Evolutionary conservation across 2,113 vertebrate genomes (phyloP).

Genomic region (Coptodon bakossiorum): DNA sequence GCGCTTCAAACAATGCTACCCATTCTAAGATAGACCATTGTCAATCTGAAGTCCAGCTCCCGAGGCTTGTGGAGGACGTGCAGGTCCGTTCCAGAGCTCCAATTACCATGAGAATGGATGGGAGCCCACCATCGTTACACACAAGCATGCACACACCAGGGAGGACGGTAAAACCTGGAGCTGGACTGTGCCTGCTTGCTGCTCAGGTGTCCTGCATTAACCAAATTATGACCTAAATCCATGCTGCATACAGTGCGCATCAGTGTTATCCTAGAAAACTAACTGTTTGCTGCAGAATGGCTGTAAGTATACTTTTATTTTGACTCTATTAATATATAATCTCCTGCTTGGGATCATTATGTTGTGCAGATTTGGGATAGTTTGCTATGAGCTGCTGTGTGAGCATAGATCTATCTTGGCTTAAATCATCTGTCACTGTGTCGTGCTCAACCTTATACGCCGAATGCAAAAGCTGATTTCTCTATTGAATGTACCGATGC

Average conservation of each 20-base stretch:
- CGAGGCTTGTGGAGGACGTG: background rate
- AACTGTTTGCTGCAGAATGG: background rate
- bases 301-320: background rate
- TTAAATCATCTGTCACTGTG: background rate
- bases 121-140: constrained; percentile 58
- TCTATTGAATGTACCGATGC: background rate
- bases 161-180: constrained; percentile 59
- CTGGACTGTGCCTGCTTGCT: constrained; percentile 13
- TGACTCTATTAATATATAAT: background rate
- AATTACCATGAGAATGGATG: constrained; percentile 76
- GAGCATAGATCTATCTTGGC: background rate
- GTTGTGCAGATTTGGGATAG: background rate
- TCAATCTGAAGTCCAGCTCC: constrained; percentile 34
- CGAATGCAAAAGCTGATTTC: background rate
- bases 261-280: background rate
- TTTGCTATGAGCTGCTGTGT: background rate
- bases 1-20: constrained; percentile 1
- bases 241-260: background rate
- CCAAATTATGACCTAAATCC: background rate
- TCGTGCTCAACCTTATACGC: background rate
- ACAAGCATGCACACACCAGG: constrained; percentile 48
- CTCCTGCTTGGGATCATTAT: background rate
- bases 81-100: constrained; percentile 50
- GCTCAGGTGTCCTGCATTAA: background rate
- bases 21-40: constrained; percentile 46